Base-by-base conservation (phyloP, 1,140 invertebrate genomes). In the Xylocopa sonorina region DNA sequence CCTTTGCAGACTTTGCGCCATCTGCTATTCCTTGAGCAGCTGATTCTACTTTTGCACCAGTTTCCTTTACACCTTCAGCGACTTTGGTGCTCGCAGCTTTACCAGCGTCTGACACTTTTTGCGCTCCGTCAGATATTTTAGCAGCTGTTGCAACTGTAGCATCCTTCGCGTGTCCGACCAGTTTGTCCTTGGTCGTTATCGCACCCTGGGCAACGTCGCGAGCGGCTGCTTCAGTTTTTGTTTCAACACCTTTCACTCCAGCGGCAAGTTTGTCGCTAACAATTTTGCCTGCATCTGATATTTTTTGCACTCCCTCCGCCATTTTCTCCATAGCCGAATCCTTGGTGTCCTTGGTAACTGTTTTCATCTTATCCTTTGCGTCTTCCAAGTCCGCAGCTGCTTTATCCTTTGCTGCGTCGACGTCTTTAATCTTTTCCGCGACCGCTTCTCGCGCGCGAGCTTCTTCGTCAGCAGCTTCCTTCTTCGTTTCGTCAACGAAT, bases 401-500 rank as follows among this genome's bases (percentile, higher is more conserved):
- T 2, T 60, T 51, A 9, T 82, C 77, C 5, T 48, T 75, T 1
- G 57, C 46, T 21, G 32, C 48, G 1, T 55, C 71, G 0, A 62
- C 12, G 4, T 63, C 64, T 6, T 53, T 43, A 1, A 60, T 0
- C 27, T 57, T 46, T 2, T 78, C 67, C 1, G 53, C 66, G 3
- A 16, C 29, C 3, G 62, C 72, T 41, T 63, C 48, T 0, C 57
- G 62, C 0, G 60, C 57, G 21, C 51, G 75, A 18, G 83, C 82
- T 62, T 88, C 72, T 46, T 90, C 89, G 27, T 84, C 48, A 0
- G 63, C 55, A 9, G 85, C 86, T 53, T 88, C 83, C 34, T 85
- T 72, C 62, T 89, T 90, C 0, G 88, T 88, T 64, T 89, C 86
- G 7, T 88, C 86, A 14, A 87, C 68, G 68, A 89, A 89, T 43